Conservation (phyloP, 92 coral and sea anemone species). For the Porites divaricata region DNA sequence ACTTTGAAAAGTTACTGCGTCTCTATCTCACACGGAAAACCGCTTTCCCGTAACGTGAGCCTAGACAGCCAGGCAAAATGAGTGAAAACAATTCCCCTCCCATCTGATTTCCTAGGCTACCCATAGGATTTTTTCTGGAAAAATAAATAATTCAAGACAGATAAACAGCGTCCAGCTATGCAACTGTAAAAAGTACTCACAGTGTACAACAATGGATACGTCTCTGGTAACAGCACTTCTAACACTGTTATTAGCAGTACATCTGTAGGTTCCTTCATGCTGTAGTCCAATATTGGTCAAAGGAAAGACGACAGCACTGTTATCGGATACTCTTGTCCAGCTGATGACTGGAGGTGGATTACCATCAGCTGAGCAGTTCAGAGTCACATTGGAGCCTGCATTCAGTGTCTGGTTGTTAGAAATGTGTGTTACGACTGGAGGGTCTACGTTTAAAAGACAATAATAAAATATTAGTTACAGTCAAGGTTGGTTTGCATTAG, state of each 20-base stretch:
- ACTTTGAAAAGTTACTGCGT: too few species aligned
- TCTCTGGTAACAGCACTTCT: background rate
- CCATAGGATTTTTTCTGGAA: too few species aligned
- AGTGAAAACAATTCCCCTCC: too few species aligned
- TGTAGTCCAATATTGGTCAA: background rate
- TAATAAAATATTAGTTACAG: too few species aligned
- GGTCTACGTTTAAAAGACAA: background rate
- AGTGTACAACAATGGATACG: background rate
- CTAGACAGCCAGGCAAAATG: too few species aligned
- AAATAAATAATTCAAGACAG: too few species aligned
- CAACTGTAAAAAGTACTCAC: too few species aligned
- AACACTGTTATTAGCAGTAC: background rate
- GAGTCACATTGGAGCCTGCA: background rate
- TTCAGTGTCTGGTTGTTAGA: background rate
- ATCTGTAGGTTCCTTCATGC: background rate
- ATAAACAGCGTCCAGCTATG: too few species aligned
- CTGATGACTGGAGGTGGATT: background rate
- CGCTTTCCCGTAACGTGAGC: too few species aligned
- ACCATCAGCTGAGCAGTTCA: constrained; percentile 11
- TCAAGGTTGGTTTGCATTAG: too few species aligned
- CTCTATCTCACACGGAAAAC: too few species aligned
- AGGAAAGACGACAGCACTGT: background rate
- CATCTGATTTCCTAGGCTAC: too few species aligned
- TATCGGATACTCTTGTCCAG: constrained; percentile 13
- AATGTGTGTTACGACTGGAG: background rate